Base-by-base conservation (phyloP, 2,888 invertebrate genomes). In the Rapana venosa region DNA sequence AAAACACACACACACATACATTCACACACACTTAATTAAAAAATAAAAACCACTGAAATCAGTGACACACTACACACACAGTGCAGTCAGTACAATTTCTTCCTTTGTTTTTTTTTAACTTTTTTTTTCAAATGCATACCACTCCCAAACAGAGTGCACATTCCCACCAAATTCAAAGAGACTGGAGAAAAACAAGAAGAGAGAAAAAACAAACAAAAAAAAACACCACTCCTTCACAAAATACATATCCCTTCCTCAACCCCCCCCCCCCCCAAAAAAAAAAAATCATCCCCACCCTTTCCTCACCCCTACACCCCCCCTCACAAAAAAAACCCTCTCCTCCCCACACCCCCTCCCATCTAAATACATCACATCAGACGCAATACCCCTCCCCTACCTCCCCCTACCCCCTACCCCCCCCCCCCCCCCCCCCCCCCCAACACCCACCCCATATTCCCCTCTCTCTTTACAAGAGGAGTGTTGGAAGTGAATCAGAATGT, bases 401-500 rank as follows among this genome's bases (percentile, higher is more conserved):
- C 66, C 2, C 2, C 66, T 26, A 66, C 20, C 66, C 26, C 66
- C 26, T 26, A 17, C 13, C 66, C 66, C 66, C 66, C 66, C 66
- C 66, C 66, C 66, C 66, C 66, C 66, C 13, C 26, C 66, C 2
- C 2, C 66, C 66, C 26, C 1, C 13, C 66, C 66, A 11, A 61
- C 61, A 66, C 13, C 17, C 66, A 66, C 26, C 66, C 66, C 66
- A 66, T n/a, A n/a, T 13, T 26, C 66, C 66, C 26, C 66, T 13
- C 13, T 66, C 47, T n/a, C n/a, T n/a, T n/a, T n/a, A n/a, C 47
- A 47, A 47, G 47, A 47, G 47, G 47, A 47, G 47, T 47, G 47
- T 47, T 47, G 47, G 47, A 47, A 47, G 74, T 74, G 74, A 74
- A 74, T 74, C 74, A 74, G n/a, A 74, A 74, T 74, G 74, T 74